These are phyloP conservation scores for Aspiorhynchus laticeps DNA, from an alignment of 2,113 vertebrate species.

Conservation along the genomic window DNA sequence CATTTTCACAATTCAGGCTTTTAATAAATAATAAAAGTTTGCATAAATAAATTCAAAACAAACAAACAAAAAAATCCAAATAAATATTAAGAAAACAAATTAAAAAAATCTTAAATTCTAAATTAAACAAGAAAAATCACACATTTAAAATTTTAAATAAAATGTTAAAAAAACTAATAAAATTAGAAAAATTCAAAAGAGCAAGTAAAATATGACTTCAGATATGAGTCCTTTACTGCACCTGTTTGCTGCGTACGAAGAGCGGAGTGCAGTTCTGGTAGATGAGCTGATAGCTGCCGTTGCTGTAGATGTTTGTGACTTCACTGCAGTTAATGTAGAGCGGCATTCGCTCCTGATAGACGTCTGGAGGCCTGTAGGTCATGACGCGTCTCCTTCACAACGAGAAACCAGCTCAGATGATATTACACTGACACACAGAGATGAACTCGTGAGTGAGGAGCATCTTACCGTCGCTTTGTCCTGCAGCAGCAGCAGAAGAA, in stretches of 20 bases:
- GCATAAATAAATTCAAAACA: no score
- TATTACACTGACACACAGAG: background rate
- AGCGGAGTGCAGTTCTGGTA: constrained; percentile 80
- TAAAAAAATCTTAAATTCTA: no score
- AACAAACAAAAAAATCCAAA: no score
- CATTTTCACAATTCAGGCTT: no score
- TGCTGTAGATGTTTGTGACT: constrained; percentile 77
- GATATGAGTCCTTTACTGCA: constrained; percentile 31
- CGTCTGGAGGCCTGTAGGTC: constrained; percentile 14
- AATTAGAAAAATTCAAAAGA: no score
- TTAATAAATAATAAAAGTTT: no score
- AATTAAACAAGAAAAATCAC: no score
- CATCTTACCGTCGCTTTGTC: constrained; percentile 8
- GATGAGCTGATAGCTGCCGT: constrained; percentile 79
- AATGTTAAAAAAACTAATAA: no score
- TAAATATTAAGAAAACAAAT: no score
- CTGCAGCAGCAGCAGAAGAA: constrained; percentile 23
- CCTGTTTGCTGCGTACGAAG: constrained; percentile 76
- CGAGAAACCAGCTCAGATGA: background rate
- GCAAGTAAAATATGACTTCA: no score
- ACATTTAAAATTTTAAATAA: no score
- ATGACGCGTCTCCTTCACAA: background rate
- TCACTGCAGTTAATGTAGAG: constrained; percentile 80
- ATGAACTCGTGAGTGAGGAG: background rate
- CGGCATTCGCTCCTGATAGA: constrained; percentile 71